A percentile compares a stretch with the other conserved stretches of the same genome.
phyloP scores from a whole-genome alignment of 2,888 invertebrate species.

The Ophion costatus region DNA sequence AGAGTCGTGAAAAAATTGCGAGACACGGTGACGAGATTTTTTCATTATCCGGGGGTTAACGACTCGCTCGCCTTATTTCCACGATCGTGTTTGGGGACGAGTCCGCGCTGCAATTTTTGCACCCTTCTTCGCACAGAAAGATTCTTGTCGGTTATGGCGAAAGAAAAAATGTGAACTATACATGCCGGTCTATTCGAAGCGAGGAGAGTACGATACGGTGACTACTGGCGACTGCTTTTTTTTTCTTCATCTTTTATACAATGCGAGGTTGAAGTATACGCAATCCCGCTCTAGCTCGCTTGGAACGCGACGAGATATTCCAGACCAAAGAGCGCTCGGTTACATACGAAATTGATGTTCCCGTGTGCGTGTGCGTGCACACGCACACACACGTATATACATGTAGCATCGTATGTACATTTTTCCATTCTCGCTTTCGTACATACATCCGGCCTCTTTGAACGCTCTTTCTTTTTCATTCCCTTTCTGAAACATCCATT shows the following conservation, averaged over 20 bases:
- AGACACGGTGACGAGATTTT: conserved; percentile 31
- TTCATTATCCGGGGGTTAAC: conserved; percentile 42
- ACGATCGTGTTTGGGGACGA: conserved; percentile 35
- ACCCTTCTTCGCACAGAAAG: conserved; percentile 1
- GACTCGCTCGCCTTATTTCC: conserved; percentile 41
- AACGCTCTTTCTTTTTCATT: conserved; percentile 66
- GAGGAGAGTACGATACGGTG: conserved; percentile 5
- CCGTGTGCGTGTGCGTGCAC: background rate
- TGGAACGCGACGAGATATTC: conserved; percentile 47
- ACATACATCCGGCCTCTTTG: conserved; percentile 67
- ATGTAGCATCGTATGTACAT: background rate
- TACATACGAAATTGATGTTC: conserved; percentile 6
- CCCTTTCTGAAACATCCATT: conserved; percentile 70
- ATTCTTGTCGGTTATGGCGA: conserved; percentile 46
- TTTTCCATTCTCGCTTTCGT: conserved; percentile 33
- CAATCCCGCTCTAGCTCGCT: conserved; percentile 1
- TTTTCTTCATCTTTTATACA: conserved; percentile 18
- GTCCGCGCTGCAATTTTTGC: conserved; percentile 4
- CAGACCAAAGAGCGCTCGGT: conserved; percentile 48
- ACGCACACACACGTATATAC: background rate
- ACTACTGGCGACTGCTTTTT: conserved; percentile 5
- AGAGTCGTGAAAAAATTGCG: conserved; percentile 19
- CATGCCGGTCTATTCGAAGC: background rate
- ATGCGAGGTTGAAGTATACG: conserved; percentile 18
- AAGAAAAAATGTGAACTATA: conserved; percentile 3